phyloP scores from a whole-genome alignment of 2,888 invertebrate species.

The Odontomyia ornata region DNA sequence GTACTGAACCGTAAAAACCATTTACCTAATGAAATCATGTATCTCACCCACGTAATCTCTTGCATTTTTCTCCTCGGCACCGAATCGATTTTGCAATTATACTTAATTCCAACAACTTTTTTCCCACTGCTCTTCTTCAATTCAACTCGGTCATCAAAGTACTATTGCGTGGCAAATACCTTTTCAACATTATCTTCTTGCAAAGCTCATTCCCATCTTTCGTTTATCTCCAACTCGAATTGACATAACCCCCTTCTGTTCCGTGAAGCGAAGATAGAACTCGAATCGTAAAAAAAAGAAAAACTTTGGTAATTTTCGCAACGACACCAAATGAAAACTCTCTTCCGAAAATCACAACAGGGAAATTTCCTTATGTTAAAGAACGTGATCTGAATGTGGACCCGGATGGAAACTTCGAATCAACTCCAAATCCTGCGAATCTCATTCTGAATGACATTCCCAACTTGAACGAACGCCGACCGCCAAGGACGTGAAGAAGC shows the following conservation, averaged over 20 bases:
- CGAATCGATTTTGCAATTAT: conserved; percentile 28
- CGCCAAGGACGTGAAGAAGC: not conserved
- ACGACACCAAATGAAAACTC: conserved; percentile 29
- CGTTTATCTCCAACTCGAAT: no score
- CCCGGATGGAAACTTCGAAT: conserved; percentile 25
- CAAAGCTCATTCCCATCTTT: not conserved
- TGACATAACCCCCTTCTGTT: no score
- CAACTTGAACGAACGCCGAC: not conserved
- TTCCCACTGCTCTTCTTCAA: not conserved
- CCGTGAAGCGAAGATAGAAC: no score
- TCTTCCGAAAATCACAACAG: conserved; percentile 6
- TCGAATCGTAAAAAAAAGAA: conserved; percentile 1
- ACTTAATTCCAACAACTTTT: not conserved
- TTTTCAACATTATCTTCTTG: not conserved
- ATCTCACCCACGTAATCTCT: not conserved
- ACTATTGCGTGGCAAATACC: conserved; percentile 19
- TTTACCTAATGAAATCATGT: not conserved
- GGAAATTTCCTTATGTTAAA: conserved; percentile 26
- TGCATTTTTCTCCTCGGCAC: not conserved
- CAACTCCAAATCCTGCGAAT: conserved; percentile 32
- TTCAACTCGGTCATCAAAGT: conserved; percentile 30
- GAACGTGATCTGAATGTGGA: conserved; percentile 38
- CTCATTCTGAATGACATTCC: conserved; percentile 19
- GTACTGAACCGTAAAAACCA: no score
- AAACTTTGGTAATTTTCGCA: conserved; percentile 28